Evolutionary conservation across 2,113 vertebrate genomes (phyloP).

Genomic region (Dasypus novemcinctus): DNA sequence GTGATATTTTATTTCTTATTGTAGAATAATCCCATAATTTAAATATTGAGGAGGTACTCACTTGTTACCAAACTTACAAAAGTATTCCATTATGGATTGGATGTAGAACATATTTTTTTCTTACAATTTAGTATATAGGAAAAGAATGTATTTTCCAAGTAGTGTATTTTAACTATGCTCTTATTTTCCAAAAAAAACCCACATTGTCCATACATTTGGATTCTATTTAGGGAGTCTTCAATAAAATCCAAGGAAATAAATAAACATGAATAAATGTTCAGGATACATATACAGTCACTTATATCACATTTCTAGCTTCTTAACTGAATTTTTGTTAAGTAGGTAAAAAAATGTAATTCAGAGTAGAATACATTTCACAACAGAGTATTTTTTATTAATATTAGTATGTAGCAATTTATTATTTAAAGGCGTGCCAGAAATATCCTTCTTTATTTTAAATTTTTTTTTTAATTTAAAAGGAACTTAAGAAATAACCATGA

Average conservation of each 20-base stretch:
- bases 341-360: slow-evolving; percentile 54
- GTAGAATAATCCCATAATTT: slow-evolving; percentile 55
- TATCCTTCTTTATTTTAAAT: slow-evolving; percentile 59
- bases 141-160: slow-evolving; percentile 67
- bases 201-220: not conserved
- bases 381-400: slow-evolving; percentile 71
- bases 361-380: slow-evolving; percentile 63
- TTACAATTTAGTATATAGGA: slow-evolving; percentile 44
- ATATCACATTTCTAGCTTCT: not conserved
- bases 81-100: slow-evolving; percentile 61
- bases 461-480: slow-evolving; percentile 70
- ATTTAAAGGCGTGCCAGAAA: slow-evolving; percentile 76
- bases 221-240: slow-evolving; percentile 40
- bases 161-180: slow-evolving; percentile 30
- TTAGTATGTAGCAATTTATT: slow-evolving; percentile 69
- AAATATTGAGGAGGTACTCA: slow-evolving; percentile 1
- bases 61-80: slow-evolving; percentile 66
- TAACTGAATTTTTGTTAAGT: slow-evolving; percentile 70
- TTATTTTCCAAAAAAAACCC: not conserved
- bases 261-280: slow-evolving; percentile 31
- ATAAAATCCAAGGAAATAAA: slow-evolving; percentile 29
- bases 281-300: not conserved
- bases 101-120: slow-evolving; percentile 52
- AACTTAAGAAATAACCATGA: slow-evolving; percentile 68
- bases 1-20: slow-evolving; percentile 68